A percentile compares a stretch with the other conserved stretches of the same genome.
Evolutionary conservation across 2,797 vertebrate genomes (phyloP).

Genomic region (Peromyscus aztecus): DNA sequence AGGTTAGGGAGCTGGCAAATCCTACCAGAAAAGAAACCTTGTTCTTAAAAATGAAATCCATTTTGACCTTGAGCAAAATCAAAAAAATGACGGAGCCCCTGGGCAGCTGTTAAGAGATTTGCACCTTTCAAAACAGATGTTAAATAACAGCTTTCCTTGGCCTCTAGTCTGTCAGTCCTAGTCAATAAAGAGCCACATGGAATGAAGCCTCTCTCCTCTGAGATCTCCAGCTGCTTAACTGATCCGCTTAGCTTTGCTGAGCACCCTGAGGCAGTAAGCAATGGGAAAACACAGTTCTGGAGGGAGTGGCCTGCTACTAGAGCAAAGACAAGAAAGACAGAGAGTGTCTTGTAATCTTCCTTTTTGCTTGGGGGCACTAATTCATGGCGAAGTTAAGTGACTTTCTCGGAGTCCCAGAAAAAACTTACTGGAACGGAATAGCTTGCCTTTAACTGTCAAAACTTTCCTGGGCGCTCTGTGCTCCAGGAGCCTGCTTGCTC

Average conservation of each 20-base stretch:
- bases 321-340: constrained; percentile 43
- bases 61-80: constrained; percentile 65
- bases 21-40: constrained; percentile 45
- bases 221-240: constrained; percentile 56
- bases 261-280: not conserved
- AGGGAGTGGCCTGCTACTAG: not conserved
- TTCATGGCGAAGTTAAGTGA: not conserved
- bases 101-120: constrained; percentile 58
- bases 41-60: constrained; percentile 49
- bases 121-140: constrained; percentile 33
- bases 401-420: constrained; percentile 45
- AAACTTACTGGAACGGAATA: not conserved
- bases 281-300: not conserved
- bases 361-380: constrained; percentile 29
- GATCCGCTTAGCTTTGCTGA: not conserved
- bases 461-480: constrained; percentile 8
- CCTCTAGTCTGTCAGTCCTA: not conserved
- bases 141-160: constrained; percentile 59
- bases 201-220: constrained; percentile 50
- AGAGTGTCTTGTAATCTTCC: constrained; percentile 41
- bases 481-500: not conserved
- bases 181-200: constrained; percentile 44
- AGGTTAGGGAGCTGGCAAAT: constrained; percentile 3
- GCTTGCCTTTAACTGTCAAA: not conserved
- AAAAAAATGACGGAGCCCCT: not conserved